Conservation (phyloP, 2,113 vertebrate genomes). For the Mandrillus leucophaeus region DNA sequence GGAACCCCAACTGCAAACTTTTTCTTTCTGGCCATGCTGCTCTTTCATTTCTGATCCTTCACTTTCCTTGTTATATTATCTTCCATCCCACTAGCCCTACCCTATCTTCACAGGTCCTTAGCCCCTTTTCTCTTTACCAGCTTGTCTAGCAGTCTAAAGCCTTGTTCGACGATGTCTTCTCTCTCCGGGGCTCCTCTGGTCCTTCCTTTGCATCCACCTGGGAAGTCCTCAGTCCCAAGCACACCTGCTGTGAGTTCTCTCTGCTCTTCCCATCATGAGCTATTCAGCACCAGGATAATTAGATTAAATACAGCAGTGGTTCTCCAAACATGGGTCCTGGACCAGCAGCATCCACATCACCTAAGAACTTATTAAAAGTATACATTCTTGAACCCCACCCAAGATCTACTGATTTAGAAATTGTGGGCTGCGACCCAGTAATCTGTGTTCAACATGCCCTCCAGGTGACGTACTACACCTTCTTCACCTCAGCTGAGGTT, state of each 20-base stretch:
- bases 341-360: not conserved
- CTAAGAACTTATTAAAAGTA: not conserved
- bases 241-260: not conserved
- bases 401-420: not conserved
- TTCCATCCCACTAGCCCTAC: not conserved
- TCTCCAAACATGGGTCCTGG: not conserved
- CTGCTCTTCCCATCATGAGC: not conserved
- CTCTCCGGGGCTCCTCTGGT: not conserved
- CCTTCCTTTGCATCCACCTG: not conserved
- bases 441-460: not conserved
- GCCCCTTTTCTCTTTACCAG: not conserved
- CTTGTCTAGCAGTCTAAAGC: not conserved
- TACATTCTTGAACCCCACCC: not conserved
- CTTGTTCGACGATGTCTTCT: not conserved
- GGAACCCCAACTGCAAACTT: not conserved
- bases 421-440: not conserved
- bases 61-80: not conserved
- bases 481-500: not conserved
- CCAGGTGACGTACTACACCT: not conserved
- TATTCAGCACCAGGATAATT: not conserved
- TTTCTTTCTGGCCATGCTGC: not conserved
- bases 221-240: not conserved
- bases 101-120: not conserved
- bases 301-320: not conserved
- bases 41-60: not conserved